Conservation (phyloP, 2,797 vertebrate genomes). For the Falco biarmicus region DNA sequence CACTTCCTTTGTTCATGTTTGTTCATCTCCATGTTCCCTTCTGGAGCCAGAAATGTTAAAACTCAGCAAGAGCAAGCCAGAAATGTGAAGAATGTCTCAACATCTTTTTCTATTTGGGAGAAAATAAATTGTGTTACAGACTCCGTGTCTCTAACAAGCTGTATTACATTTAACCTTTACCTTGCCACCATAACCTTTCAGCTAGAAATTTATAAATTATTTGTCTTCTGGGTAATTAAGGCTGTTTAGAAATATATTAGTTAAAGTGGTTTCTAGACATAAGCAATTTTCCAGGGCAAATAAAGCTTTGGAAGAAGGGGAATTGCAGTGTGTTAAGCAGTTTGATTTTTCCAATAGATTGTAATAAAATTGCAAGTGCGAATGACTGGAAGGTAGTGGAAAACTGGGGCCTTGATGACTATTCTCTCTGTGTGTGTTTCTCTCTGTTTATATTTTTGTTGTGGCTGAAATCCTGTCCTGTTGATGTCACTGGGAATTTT, state of each 20-base stretch:
- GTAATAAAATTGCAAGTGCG: not conserved
- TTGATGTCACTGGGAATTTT: conserved; percentile 14
- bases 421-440: not conserved
- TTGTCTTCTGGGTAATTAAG: not conserved
- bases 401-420: not conserved
- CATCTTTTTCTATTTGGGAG: not conserved
- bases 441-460: not conserved
- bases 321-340: not conserved
- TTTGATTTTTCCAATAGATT: not conserved
- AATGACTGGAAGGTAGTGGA: not conserved
- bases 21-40: not conserved
- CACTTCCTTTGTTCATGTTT: not conserved
- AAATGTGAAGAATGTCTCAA: conserved; percentile 9
- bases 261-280: not conserved
- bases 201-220: not conserved
- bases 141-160: not conserved
- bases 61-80: not conserved
- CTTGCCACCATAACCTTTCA: not conserved
- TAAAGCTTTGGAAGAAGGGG: not conserved
- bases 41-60: conserved; percentile 16
- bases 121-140: not conserved
- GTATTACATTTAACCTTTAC: not conserved
- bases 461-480: not conserved
- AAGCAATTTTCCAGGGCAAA: not conserved
- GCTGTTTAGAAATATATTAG: not conserved